Conservation (phyloP, 2,888 invertebrate species). For the Ophion costatus region DNA sequence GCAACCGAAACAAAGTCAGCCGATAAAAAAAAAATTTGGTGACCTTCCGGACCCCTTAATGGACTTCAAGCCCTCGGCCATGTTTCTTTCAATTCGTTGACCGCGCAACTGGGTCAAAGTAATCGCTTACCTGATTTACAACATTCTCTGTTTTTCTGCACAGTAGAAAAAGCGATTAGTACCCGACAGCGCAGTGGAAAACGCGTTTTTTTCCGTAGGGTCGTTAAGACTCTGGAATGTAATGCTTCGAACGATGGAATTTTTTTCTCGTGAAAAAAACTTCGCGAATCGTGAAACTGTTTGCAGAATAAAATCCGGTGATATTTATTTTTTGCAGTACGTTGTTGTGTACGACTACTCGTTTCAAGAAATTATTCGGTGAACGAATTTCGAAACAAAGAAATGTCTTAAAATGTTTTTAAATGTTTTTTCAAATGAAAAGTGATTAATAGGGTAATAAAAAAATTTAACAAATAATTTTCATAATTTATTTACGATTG, state of each 20-base stretch:
- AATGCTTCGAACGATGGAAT: background rate
- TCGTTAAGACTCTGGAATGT: constrained; percentile 5
- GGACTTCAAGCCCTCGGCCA: constrained; percentile 15
- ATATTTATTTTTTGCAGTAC: too few relatives aligned
- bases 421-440: too few relatives aligned
- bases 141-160: background rate
- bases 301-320: too few relatives aligned
- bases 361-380: background rate
- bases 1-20: background rate
- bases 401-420: too few relatives aligned
- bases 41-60: constrained; percentile 1
- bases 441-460: too few relatives aligned
- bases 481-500: too few relatives aligned
- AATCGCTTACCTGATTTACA: constrained; percentile 27
- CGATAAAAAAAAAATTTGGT: constrained; percentile 3
- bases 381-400: too few relatives aligned
- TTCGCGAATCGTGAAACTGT: background rate
- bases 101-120: constrained; percentile 56
- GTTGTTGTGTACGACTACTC: background rate
- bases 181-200: constrained; percentile 22
- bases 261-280: background rate
- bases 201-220: background rate
- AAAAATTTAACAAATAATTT: too few relatives aligned
- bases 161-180: constrained; percentile 31
- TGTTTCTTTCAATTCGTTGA: constrained; percentile 24